Percentiles rank a stretch among this genome's conserved stretches.
Conservation (phyloP, 1,140 invertebrate species). For the Habropoda laboriosa region DNA sequence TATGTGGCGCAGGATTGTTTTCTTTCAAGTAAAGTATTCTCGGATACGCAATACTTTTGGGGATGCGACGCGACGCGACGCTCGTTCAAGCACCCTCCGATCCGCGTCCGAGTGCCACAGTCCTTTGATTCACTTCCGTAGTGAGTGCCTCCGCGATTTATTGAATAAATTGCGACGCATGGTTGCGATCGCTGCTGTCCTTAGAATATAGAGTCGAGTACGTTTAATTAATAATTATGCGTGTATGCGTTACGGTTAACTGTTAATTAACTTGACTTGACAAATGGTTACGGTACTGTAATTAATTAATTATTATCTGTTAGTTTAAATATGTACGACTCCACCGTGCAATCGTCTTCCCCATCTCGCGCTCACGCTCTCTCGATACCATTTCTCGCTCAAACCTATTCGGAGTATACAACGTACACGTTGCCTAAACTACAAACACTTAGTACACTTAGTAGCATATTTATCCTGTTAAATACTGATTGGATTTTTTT, state of each 20-base stretch:
- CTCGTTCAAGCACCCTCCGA: constrained; percentile 72
- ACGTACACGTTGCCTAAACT: constrained; percentile 79
- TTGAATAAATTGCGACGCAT: constrained; percentile 70
- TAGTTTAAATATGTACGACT: constrained; percentile 78
- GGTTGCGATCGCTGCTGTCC: constrained; percentile 64
- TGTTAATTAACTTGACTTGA: constrained; percentile 80
- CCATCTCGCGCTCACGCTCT: constrained; percentile 26
- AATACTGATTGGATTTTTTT: constrained; percentile 64
- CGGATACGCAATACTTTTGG: too few relatives aligned
- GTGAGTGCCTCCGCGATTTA: constrained; percentile 81
- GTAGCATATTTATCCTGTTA: constrained; percentile 78
- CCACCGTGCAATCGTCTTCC: constrained; percentile 74
- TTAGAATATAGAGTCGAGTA: constrained; percentile 70
- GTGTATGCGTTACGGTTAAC: constrained; percentile 76
- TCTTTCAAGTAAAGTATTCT: not conserved
- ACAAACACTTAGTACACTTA: constrained; percentile 82
- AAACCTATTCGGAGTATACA: constrained; percentile 78
- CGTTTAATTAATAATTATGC: constrained; percentile 78
- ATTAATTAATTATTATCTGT: constrained; percentile 79
- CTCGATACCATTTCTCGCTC: constrained; percentile 46
- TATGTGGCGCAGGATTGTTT: not conserved
- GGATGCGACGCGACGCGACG: constrained; percentile 31
- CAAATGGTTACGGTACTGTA: constrained; percentile 75
- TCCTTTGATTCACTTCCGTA: constrained; percentile 69
- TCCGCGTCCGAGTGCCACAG: constrained; percentile 77